Evolutionary conservation across 2,797 vertebrate genomes (phyloP), one percentile per base, ranked within the genome.

Genomic region (Catamblyrhynchus diadema): DNA sequence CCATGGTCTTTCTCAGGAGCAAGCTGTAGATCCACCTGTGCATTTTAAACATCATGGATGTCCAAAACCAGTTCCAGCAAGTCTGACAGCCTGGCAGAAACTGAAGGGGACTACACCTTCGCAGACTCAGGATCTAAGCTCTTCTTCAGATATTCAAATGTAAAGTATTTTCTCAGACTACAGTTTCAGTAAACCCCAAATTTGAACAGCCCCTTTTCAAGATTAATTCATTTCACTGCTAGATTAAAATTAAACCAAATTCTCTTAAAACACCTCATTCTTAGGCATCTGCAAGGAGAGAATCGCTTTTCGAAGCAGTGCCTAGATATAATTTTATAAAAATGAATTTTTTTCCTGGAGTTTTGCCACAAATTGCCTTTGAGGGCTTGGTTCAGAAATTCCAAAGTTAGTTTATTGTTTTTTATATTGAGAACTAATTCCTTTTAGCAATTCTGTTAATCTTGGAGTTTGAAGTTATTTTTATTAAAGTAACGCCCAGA

Each of bases 331-430:
- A 74, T 65, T 90, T 69, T 41, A 81, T 77, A 90, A 95, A 91
- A 86, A 66, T 6, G 1, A 80, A 8, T 6, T 22, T 66, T 56
- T n/a, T 88, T 90, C 70, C 61, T 91, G 91, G 85, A 79, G 22
- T 70, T 88, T 45, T 86, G 95, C 92, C 95, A 92, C 33, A 88
- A 94, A 95, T 86, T 90, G 91, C 91, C 60, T 92, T 96, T 35
- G 14, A 92, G 89, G 96, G 95, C 89, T 97, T 95, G 95, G 94
- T 95, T 95, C 92, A 90, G 75, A 96, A 96, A 96, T 95, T 95
- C 94, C 94, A 91, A 87, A 59, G 93, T 79, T 75, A 81, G 87
- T 75, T 94, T 96, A 90, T 90, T 97, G 75, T 88, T 94, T 91
- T 95, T 93, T 60, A 94, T 70, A 94, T 86, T 72, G 51, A 93